Evolutionary conservation across 2,888 invertebrate species (phyloP), one percentile per base, ranked within the genome.

Genomic region (Peribatodes rhomboidaria): DNA sequence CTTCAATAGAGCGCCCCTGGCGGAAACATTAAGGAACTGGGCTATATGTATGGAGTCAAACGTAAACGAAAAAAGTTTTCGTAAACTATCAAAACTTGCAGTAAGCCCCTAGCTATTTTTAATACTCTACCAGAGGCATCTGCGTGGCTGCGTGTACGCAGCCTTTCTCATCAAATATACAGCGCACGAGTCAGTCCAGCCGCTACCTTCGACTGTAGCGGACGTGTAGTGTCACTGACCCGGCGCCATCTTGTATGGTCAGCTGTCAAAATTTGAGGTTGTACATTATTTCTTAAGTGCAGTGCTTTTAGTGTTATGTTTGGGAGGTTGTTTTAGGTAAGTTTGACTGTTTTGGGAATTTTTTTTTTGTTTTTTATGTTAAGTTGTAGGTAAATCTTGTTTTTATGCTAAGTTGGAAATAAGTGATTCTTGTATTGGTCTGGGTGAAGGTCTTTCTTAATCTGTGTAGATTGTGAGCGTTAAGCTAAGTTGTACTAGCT

Each of bases 131-230:
- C 22, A 3, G 39, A 14, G 47, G 53, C 59, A 69, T 79, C 80
- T 81, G 82, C 80, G 80, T 85, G 72, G 79, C 80, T 81, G 82
- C 80, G 80, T 85, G 72, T 11, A 78, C 85, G 81, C 83, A 80
- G 71, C 88, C 75, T 85, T 75, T 83, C 67, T 62, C 71, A 75
- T 55, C 33, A 64, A 59, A 47, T 20, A 54, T 37, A 49, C 64
- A 73, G 72, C 79, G 81, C 77, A 75, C 71, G 68, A 35, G 44
- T 14, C 71, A 78, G 77, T 80, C 81, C 73, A 68, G 66, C 64
- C 69, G 66, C 67, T 65, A 72, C 75, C 74, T 68, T 66, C 78
- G 73, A 42, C 16, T 73, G 71, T 64, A 57, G 53, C 73, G 72
- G 75, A 69, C 78, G 82, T 75, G 73, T 11, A 56, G 33, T 41